Conservation (phyloP, 2,113 vertebrate genomes). For the Rafetus swinhoei region DNA sequence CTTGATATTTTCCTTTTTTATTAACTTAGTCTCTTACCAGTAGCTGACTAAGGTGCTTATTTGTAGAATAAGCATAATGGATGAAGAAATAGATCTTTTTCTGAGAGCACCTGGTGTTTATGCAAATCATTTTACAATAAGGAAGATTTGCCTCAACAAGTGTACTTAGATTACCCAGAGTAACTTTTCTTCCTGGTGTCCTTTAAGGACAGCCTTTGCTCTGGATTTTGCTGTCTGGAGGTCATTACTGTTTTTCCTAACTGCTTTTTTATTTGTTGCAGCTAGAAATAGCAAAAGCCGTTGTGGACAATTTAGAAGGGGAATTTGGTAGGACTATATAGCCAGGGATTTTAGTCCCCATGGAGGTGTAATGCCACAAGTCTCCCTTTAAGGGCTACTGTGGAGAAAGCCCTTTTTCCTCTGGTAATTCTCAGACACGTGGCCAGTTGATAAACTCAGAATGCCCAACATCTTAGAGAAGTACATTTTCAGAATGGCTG, state of each 20-base stretch:
- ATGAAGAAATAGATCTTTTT: not conserved
- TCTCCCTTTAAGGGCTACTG: not conserved
- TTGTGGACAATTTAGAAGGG: rapidly evolving
- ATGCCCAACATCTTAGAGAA: not conserved
- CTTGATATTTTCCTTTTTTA: not conserved
- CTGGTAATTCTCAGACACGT: not conserved
- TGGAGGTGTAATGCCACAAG: no score
- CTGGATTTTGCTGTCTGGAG: not conserved
- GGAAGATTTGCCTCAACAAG: constrained; percentile 1
- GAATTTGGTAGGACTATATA: not conserved
- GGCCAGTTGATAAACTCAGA: not conserved
- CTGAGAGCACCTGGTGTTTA: not conserved
- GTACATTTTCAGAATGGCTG: not conserved
- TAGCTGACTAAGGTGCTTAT: not conserved
- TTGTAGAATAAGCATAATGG: not conserved
- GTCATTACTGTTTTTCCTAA: not conserved
- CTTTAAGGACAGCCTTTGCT: not conserved
- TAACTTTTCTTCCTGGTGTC: not conserved
- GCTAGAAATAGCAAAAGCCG: not conserved
- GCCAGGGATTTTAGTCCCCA: no score
- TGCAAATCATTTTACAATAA: not conserved
- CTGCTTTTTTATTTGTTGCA: rapidly evolving
- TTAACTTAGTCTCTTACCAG: not conserved
- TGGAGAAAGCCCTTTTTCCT: not conserved
- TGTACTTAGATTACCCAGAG: not conserved